Percentiles rank a stretch among this genome's conserved stretches.
Conservation (phyloP, 2,113 vertebrate species). For the Albula glossodonta region DNA sequence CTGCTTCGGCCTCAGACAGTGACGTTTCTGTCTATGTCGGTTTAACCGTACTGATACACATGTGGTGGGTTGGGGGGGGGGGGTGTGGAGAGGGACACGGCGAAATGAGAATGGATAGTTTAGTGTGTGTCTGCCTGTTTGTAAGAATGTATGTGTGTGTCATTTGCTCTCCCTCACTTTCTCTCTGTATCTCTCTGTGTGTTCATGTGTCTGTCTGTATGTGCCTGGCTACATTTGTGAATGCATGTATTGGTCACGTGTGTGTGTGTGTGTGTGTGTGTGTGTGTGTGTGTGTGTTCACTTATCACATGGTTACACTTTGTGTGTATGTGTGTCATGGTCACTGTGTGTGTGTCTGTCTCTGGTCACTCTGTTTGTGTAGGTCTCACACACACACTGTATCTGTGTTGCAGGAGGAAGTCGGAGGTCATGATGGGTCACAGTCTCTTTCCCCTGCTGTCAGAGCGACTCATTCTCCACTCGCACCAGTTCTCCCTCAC, state of each 20-base stretch:
- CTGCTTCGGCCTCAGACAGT: not conserved
- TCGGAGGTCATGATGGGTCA: slow-evolving; percentile 94
- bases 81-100: not conserved
- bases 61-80: not conserved
- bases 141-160: too few relatives aligned
- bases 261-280: too few relatives aligned
- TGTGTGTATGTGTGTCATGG: not conserved
- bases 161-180: too few relatives aligned
- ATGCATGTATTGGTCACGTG: too few relatives aligned
- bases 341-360: too few relatives aligned
- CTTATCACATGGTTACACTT: not conserved
- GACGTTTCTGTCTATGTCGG: not conserved
- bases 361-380: slow-evolving; percentile 5
- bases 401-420: slow-evolving; percentile 82
- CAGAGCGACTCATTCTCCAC: slow-evolving; percentile 91
- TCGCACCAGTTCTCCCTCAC: slow-evolving; percentile 88
- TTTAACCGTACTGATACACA: not conserved
- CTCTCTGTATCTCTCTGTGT: slow-evolving; percentile 3
- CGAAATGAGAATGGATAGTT: not conserved
- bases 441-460: slow-evolving; percentile 90
- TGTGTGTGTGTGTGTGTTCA: slow-evolving; percentile 13
- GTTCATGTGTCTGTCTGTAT: not conserved
- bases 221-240: not conserved
- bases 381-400: not conserved
- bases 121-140: not conserved